phyloP scores from a whole-genome alignment of 2,113 vertebrate genomes.

The Sitta europaea region DNA sequence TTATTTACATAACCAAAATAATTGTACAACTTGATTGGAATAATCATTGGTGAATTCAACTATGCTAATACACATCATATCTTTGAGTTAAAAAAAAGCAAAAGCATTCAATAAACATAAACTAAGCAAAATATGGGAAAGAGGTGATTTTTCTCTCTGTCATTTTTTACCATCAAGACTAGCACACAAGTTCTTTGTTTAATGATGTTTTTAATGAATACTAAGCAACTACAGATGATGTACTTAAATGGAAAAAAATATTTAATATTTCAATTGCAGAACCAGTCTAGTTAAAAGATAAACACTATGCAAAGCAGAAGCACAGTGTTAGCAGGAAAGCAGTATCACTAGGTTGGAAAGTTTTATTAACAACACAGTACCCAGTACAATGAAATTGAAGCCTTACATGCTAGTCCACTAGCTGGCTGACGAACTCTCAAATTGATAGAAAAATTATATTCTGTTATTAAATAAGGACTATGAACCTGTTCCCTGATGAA shows the following conservation, averaged over 20 bases:
- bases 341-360: background rate
- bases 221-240: background rate
- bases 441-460: background rate
- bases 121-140: background rate
- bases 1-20: background rate
- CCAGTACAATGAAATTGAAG: background rate
- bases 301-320: background rate
- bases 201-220: background rate
- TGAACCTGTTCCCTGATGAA: background rate
- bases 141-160: background rate
- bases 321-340: background rate
- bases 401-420: background rate
- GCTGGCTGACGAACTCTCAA: background rate
- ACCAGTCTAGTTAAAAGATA: background rate
- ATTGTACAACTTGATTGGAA: background rate
- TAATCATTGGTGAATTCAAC: background rate
- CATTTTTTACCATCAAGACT: background rate
- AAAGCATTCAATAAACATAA: background rate
- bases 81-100: background rate
- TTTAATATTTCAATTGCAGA: background rate
- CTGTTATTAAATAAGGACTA: background rate
- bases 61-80: background rate
- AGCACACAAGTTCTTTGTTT: background rate
- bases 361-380: background rate
- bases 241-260: background rate